phyloP scores from a whole-genome alignment of 1,140 invertebrate species.

The Pristionchus pacificus region DNA sequence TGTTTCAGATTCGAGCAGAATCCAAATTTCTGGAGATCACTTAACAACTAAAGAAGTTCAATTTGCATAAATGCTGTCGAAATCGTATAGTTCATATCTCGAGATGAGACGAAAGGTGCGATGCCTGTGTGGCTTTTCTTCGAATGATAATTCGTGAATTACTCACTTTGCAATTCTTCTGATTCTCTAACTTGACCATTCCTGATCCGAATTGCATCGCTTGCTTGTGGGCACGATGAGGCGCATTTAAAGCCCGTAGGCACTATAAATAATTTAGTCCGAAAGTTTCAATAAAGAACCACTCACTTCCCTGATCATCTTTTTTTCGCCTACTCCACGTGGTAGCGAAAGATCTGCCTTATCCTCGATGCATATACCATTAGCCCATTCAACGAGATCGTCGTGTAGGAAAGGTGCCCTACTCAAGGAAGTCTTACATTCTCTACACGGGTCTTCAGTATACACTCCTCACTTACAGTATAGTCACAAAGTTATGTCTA shows the following conservation, averaged over 20 bases:
- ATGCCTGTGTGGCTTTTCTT: no score
- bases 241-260: constrained; percentile 13
- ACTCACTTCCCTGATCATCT: constrained; percentile 74
- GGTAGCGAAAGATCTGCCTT: constrained; percentile 67
- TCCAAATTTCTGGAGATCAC: neutral
- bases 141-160: no score
- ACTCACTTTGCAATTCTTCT: no score
- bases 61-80: neutral
- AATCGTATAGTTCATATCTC: no score
- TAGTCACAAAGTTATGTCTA: no score
- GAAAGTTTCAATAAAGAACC: constrained; percentile 22
- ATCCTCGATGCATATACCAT: constrained; percentile 69
- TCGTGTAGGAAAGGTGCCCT: constrained; percentile 92
- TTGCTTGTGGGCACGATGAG: constrained; percentile 73
- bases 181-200: constrained; percentile 76
- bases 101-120: no score
- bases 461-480: no score
- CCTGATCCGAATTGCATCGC: constrained; percentile 97
- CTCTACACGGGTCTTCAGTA: neutral
- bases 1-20: neutral
- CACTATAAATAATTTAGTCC: constrained; percentile 6
- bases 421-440: constrained; percentile 7
- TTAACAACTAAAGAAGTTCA: neutral
- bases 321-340: constrained; percentile 84
- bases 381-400: constrained; percentile 69